These are phyloP conservation scores for Chrysogorgia sp. DNA, from an alignment of 92 coral and sea anemone species.

Conservation along the genomic window DNA sequence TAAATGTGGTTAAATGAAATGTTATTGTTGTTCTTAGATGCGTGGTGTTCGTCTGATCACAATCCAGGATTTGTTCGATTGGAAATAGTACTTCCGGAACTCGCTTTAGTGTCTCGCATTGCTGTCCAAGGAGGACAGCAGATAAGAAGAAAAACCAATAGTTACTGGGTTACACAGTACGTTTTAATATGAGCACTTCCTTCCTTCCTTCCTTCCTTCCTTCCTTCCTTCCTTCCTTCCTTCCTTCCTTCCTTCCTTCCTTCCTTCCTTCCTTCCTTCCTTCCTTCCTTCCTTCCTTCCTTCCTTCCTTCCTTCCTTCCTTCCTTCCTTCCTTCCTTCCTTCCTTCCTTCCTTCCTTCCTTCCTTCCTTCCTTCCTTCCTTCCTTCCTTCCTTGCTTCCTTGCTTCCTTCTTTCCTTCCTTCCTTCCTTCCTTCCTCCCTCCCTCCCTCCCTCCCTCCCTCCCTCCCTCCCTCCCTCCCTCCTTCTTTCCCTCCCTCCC, in stretches of 20 bases:
- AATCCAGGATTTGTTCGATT: constrained; percentile 54
- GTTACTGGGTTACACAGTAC: constrained; percentile 87
- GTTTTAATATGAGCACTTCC: not conserved
- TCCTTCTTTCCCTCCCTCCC: too few relatives aligned
- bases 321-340: too few relatives aligned
- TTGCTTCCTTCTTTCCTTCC: too few relatives aligned
- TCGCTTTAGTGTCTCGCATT: constrained; percentile 83
- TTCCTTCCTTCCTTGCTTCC: too few relatives aligned
- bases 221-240: not conserved
- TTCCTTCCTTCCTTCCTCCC: too few relatives aligned
- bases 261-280: not conserved
- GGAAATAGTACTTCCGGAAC: constrained; percentile 68
- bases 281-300: not conserved
- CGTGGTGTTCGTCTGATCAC: constrained; percentile 90
- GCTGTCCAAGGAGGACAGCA: constrained; percentile 94
- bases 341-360: too few relatives aligned
- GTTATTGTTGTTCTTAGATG: constrained; percentile 59
- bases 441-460: too few relatives aligned
- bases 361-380: too few relatives aligned
- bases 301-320: not conserved
- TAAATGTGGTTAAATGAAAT: too few relatives aligned
- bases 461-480: too few relatives aligned
- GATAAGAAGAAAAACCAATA: constrained; percentile 65
- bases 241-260: too few relatives aligned
- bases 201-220: not conserved